phyloP scores from a whole-genome alignment of 2,888 invertebrate species.

The Neria commutata region DNA sequence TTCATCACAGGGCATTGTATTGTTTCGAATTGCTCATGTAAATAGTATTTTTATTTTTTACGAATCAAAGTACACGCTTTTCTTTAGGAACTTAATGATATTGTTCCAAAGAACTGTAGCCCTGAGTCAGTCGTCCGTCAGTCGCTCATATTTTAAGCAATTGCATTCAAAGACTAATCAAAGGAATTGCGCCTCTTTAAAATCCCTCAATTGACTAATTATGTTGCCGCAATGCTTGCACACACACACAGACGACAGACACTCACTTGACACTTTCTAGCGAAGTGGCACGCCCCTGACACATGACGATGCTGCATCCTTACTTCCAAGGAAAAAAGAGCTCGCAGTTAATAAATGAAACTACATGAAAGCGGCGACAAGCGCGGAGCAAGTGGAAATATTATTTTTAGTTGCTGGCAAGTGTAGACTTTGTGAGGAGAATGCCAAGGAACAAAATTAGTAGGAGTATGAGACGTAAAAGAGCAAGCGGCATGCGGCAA shows the following conservation, averaged over 20 bases:
- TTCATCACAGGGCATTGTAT: no score
- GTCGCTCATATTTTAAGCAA: no score
- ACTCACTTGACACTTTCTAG: slow-evolving; percentile 23
- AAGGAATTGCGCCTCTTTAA: no score
- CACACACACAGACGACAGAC: no score
- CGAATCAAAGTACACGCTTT: no score
- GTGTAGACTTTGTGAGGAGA: not conserved
- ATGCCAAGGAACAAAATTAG: not conserved
- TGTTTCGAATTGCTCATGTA: no score
- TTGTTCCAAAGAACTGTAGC: no score
- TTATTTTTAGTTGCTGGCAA: not conserved
- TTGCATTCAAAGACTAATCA: no score
- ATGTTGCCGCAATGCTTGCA: slow-evolving; percentile 16
- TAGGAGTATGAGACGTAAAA: not conserved
- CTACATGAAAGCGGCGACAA: not conserved
- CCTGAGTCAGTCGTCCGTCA: no score
- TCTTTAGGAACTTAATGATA: no score
- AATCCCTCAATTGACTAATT: slow-evolving; percentile 27
- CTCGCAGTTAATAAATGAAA: no score
- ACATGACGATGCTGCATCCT: not conserved
- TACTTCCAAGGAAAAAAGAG: not conserved
- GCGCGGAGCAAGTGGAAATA: not conserved
- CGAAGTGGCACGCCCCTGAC: not conserved
- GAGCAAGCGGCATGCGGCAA: not conserved
- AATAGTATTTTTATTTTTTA: no score